phyloP scores from a whole-genome alignment of 2,888 invertebrate species.

The Acanthosepion esculentum region DNA sequence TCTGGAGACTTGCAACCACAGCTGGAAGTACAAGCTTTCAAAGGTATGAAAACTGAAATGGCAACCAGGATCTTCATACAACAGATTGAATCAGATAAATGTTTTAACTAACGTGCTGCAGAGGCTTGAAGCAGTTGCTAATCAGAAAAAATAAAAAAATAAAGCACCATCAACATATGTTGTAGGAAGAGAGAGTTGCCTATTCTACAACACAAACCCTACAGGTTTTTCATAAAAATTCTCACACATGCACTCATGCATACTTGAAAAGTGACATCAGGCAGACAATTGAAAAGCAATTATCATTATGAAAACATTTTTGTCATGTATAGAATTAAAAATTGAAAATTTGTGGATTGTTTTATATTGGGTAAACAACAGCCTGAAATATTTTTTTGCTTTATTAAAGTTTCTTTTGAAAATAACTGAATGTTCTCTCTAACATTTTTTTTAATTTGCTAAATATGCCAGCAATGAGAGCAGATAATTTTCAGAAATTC shows the following conservation, averaged over 20 bases:
- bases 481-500: not conserved
- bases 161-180: not conserved
- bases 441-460: not conserved
- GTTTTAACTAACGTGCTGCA: not conserved
- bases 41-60: not conserved
- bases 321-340: not conserved
- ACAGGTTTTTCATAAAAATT: not conserved
- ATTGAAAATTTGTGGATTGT: not conserved
- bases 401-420: not conserved
- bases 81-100: not conserved
- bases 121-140: not conserved
- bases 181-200: not conserved
- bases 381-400: not conserved
- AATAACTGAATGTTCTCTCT: not conserved
- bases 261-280: too few species aligned
- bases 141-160: not conserved
- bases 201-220: not conserved
- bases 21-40: not conserved
- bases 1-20: not conserved
- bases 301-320: not conserved
- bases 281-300: too few species aligned
- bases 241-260: too few species aligned
- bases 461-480: constrained; percentile 33
- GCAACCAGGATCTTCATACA: not conserved
- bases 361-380: not conserved